Evolutionary conservation across 1,140 invertebrate species (phyloP), one percentile per base, ranked within the genome.

Genomic region (Drosophila varians): DNA sequence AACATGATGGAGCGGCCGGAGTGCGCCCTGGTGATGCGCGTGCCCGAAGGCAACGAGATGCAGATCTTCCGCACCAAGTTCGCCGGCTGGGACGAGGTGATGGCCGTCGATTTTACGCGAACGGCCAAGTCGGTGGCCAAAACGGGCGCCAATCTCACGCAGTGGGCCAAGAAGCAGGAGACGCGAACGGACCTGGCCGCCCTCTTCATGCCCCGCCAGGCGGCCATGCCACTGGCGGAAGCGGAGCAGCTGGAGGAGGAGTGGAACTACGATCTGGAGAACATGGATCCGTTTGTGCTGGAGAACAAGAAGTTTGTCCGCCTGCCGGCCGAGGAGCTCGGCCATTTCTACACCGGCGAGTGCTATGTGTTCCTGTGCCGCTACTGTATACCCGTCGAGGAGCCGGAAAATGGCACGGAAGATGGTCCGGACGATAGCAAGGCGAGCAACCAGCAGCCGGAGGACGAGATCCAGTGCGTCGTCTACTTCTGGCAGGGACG

Each of bases 401-500:
- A 91, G 26, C 53, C 72, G 12, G 82, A 82, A 6, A 38, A 42
- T 6, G 45, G 45, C 9, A 19, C 34, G 2, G 68, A 73, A 5
- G 38, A 31, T 5, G 38, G 14, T 1, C 46, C 23, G 16, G 42
- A 75, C 21, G 55, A 71, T 3, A 73, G 58, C 9, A 80, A 70
- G n/a, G 19, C 16, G 43, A n/a, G 16, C 69, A 11, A 93, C 94
- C 51, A 64, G 25, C 61, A 66, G 38, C 93, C 94, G 34, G 96
- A 97, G 83, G 97, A 98, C 78, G 96, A 98, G 90, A 97, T 96
- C 74, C 96, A 99, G 86, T 99, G 97, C 92, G 97, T 99, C 28
- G 98, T 99, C 6, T 99, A 99, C 91, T 99, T 99, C 92, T 99
- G 99, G 99, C 99, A 99, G 93, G 98, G 98, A 0, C 92, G 99